Evolutionary conservation across 2,113 vertebrate species (phyloP), one percentile per base, ranked within the genome.

Genomic region (Megaleporinus macrocephalus): DNA sequence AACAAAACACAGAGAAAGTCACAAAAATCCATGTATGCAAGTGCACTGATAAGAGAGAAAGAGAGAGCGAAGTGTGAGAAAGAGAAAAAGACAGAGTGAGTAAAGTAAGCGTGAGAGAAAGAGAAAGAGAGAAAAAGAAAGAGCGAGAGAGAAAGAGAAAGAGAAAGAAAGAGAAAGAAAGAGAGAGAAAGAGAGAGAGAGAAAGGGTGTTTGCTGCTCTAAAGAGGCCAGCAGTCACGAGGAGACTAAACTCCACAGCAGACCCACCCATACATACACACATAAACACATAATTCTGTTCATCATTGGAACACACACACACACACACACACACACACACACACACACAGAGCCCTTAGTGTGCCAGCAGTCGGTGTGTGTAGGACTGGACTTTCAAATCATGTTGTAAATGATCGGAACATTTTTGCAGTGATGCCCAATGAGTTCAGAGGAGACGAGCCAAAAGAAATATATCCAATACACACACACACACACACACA

Each of bases 121-220:
- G n/a, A n/a, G n/a, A n/a, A n/a, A n/a, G n/a, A n/a, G n/a, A n/a
- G n/a, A n/a, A n/a, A n/a, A n/a, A n/a, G n/a, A n/a, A n/a, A n/a
- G n/a, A n/a, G n/a, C n/a, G n/a, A n/a, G n/a, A n/a, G n/a, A n/a
- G n/a, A n/a, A n/a, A n/a, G n/a, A n/a, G n/a, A n/a, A n/a, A n/a
- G n/a, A n/a, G n/a, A n/a, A n/a, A n/a, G n/a, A n/a, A n/a, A n/a
- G n/a, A n/a, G 41, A 44, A 10, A 44, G 41, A 44, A 20, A 59
- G 63, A 71, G 84, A 85, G 16, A 36, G 20, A 55, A 59, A 85
- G 1, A 62, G 53, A 76, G 16, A 61, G 49, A 78, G 66, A 16
- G 18, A 77, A 53, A 24, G 24, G 7, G 5, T 9, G 57, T 9
- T 13, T 66, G 57, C 1, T 59, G 57, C n/a, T 26, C 7, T 26